phyloP scores from a whole-genome alignment of 37 sponge, comb jelly and placozoan species.

The Theonella swinhoei region DNA sequence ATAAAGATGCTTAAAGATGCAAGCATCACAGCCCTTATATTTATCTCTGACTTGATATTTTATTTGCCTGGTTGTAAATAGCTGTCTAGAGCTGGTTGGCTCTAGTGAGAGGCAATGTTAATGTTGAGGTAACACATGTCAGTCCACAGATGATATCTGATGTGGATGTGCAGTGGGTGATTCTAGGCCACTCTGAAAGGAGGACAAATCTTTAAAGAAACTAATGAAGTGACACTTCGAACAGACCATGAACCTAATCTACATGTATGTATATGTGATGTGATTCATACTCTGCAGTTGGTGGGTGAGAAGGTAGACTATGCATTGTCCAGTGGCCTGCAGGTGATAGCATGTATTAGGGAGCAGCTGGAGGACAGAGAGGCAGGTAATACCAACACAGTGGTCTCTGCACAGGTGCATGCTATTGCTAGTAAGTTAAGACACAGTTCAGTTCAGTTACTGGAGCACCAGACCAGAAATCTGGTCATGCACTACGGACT shows the following conservation, averaged over 20 bases:
- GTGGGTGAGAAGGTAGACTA: constrained; percentile 82
- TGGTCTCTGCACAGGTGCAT: constrained; percentile 74
- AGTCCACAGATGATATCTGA: constrained; percentile 88
- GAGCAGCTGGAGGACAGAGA: constrained; percentile 86
- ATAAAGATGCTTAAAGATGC: too few relatives aligned
- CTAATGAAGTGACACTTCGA: constrained; percentile 56
- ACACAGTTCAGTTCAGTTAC: too few relatives aligned
- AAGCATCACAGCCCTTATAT: too few relatives aligned
- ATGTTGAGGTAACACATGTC: too few relatives aligned
- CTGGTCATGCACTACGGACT: too few relatives aligned
- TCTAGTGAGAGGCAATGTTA: too few relatives aligned
- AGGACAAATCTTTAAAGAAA: constrained; percentile 93
- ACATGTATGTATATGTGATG: neutral
- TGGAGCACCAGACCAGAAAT: too few relatives aligned
- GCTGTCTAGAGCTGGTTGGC: too few relatives aligned
- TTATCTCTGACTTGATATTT: too few relatives aligned
- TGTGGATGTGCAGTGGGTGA: constrained; percentile 80
- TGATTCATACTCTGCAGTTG: constrained; percentile 47
- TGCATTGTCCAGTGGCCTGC: constrained; percentile 76
- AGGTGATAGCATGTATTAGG: constrained; percentile 94
- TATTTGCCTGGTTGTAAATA: too few relatives aligned
- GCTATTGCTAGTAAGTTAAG: constrained; percentile 77
- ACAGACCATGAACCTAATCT: neutral
- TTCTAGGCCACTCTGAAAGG: constrained; percentile 97
- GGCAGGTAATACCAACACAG: constrained; percentile 69